A percentile compares a stretch with the other conserved stretches of the same genome.
Conservation (phyloP, 2,113 vertebrate species). For the Python bivittatus region DNA sequence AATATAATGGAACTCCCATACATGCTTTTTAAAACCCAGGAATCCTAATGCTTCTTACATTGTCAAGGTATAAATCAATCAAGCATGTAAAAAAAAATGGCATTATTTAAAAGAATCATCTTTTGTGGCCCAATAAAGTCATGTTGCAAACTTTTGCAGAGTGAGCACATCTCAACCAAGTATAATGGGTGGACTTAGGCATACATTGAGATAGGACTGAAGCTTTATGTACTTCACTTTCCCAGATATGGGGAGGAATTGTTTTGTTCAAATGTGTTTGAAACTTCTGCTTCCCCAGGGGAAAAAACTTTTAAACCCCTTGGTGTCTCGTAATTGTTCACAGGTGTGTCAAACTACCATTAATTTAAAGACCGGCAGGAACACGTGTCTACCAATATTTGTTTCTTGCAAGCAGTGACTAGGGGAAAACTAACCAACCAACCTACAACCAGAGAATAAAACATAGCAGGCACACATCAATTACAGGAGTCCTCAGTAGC, state of each 20-base stretch:
- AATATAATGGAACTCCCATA: neutral
- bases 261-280: conserved; percentile 71
- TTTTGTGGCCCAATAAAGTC: conserved; percentile 48
- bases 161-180: neutral
- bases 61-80: neutral
- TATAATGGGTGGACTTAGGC: neutral
- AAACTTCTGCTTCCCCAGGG: conserved; percentile 74
- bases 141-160: neutral
- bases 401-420: conserved; percentile 83
- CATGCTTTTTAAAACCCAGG: neutral
- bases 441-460: conserved; percentile 81
- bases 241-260: conserved; percentile 67
- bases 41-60: neutral
- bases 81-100: conserved; percentile 26
- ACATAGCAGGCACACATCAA: conserved; percentile 63
- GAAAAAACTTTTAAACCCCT: conserved; percentile 78
- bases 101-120: conserved; percentile 51
- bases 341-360: conserved; percentile 78
- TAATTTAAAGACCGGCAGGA: conserved; percentile 82
- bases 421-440: conserved; percentile 82
- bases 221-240: conserved; percentile 40
- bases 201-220: neutral
- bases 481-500: conserved; percentile 71
- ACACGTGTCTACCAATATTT: conserved; percentile 74
- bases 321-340: conserved; percentile 80